phyloP scores from a whole-genome alignment of 2,113 vertebrate genomes.

The Gallinago paraguaiae region DNA sequence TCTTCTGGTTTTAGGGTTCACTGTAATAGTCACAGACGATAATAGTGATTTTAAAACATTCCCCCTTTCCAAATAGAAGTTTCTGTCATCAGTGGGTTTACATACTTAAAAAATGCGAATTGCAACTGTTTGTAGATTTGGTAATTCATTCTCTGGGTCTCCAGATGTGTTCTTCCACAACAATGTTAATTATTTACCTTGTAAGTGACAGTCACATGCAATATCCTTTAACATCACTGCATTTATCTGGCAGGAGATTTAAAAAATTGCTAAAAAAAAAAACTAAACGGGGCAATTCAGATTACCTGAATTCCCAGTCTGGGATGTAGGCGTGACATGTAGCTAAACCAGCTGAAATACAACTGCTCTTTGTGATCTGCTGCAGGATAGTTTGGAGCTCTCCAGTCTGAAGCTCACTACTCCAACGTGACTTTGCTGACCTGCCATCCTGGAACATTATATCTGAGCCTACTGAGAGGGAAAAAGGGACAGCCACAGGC shows the following conservation, averaged over 20 bases:
- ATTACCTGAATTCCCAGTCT: not conserved
- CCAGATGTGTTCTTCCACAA: not conserved
- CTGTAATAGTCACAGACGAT: not conserved
- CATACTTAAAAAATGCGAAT: not conserved
- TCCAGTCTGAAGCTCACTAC: not conserved
- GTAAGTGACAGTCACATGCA: not conserved
- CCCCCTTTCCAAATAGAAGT: not conserved
- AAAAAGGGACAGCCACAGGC: not conserved
- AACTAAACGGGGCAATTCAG: not conserved
- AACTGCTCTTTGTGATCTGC: not conserved
- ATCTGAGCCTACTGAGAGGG: not conserved
- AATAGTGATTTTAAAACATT: not conserved
- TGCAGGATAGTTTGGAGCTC: not conserved
- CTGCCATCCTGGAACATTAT: not conserved
- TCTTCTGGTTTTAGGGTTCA: not conserved
- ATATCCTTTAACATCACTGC: not conserved
- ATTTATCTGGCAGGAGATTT: not conserved
- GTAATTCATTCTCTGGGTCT: not conserved
- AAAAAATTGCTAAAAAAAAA: not conserved
- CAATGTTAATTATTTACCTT: not conserved
- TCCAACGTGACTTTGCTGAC: not conserved
- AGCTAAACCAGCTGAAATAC: not conserved
- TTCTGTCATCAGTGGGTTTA: not conserved
- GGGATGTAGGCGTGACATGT: not conserved
- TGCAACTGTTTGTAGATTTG: not conserved